Evolutionary conservation across 92 coral and sea anemone genomes (phyloP).

Genomic region (Chrysogorgia sp.): DNA sequence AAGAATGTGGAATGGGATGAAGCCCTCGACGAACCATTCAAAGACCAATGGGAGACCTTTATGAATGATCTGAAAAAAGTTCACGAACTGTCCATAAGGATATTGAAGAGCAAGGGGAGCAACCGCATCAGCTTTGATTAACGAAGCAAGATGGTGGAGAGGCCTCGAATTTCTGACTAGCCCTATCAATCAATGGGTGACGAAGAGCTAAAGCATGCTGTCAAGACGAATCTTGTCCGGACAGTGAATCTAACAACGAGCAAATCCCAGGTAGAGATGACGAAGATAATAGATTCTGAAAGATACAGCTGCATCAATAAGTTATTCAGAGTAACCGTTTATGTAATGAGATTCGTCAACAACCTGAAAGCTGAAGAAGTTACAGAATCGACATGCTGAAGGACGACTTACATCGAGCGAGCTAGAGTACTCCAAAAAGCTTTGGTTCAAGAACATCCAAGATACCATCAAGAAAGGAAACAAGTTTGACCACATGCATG

Average conservation of each 20-base stretch:
- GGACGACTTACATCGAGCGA: slow-evolving; percentile 37
- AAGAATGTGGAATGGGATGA: slow-evolving; percentile 43
- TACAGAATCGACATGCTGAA: not conserved
- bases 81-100: slow-evolving; percentile 16
- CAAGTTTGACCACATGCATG: slow-evolving; percentile 44
- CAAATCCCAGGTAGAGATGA: not conserved
- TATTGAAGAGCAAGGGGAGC: slow-evolving; percentile 6
- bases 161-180: not conserved
- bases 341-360: slow-evolving; percentile 43
- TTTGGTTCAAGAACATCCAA: slow-evolving; percentile 47
- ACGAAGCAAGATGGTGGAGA: not conserved
- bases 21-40: slow-evolving; percentile 28
- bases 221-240: not conserved
- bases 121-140: not conserved
- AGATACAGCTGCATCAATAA: slow-evolving; percentile 30
- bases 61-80: slow-evolving; percentile 24
- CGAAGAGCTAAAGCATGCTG: not conserved
- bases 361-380: slow-evolving; percentile 41
- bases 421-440: slow-evolving; percentile 14
- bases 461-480: slow-evolving; percentile 31
- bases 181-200: not conserved
- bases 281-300: not conserved
- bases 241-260: not conserved
- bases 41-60: slow-evolving; percentile 28
- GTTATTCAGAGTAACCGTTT: slow-evolving; percentile 58